Base-by-base conservation (phyloP, 2,797 vertebrate genomes). In the Gephyroberyx darwinii region DNA sequence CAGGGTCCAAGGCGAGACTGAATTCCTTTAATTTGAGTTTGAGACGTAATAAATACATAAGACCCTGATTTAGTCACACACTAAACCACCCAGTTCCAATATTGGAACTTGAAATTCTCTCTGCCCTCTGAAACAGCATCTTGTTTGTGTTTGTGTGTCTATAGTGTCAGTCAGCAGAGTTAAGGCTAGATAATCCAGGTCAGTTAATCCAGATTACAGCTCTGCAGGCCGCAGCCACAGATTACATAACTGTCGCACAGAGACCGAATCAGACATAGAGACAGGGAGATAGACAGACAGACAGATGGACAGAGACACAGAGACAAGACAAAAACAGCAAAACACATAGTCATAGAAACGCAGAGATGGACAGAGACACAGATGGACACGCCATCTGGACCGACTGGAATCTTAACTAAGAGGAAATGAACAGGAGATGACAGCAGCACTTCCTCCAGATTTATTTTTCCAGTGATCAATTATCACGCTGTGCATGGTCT, bases 131-230 rank as follows among this genome's bases (percentile, higher is more conserved):
- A 59, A 74, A 65, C 31, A 53, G 62, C 71, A 61, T 67, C 39
- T 52, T 71, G 48, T 75, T 52, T 71, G 57, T 81, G 61, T 50
- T 45, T 71, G 10, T 69, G 8, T 71, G 66, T 65, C 59, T 72
- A 61, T 69, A 57, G 70, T 78, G 82, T 86, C 73, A 45, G 54
- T 72, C 66, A 56, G 74, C 75, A 69, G 76, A 72, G 81, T 81
- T 78, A 70, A 73, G 73, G 65, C 80, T 77, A 72, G 58, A 82
- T 92, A 90, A 92, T 91, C 90, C 77, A 78, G 30, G 52, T 74
- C 65, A 71, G 53, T 81, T 88, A 89, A 93, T 86, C 89, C 90
- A 86, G 91, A 92, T 93, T 92, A 92, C 47, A 68, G 77, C 37
- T 35, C 78, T 48, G 2, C 63, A 75, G 77, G 39, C 84, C 33